Base-by-base conservation (phyloP, 2,888 invertebrate species). In the Acronicta leporina region DNA sequence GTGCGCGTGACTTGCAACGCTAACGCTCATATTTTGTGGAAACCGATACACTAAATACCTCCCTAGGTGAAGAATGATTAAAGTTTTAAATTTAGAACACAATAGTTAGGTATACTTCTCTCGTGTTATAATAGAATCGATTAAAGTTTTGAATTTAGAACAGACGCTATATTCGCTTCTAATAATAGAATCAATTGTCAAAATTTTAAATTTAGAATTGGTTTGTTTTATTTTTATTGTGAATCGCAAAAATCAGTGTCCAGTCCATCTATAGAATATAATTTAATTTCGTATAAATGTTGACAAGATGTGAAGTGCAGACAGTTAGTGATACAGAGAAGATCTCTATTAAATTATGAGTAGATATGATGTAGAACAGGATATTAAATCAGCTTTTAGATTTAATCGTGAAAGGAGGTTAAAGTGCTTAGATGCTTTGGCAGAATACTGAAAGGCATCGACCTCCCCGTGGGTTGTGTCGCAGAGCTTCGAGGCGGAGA, bases 1-100 rank as follows among this genome's bases (percentile, higher is more conserved):
- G 38, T 27, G 45, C 59, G 55, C 84, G 81, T 82, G 83, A 78
- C 76, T 63, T 47, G 75, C 57, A 64, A 73, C 40, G 43, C 30
- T 55, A 70, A 68, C 66, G 42, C 35, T 52, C 64, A 64, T 69
- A 53, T 44, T n/a, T 68, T 63, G 43, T 58, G 47, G 45, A 55
- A 51, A 20, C 15, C 30, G 46, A 59, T 47, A 7, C 6, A 64
- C 35, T 46, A 55, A 46, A 46, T 11, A 33, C 27, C 15, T 9
- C 8, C n/a, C 25, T 16, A 30, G 42, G 42, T 33, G 15, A 30
- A 11, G 10, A 48, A 38, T 1, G 10, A 64, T 38, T 49, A 47
- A n/a, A 59, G 10, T 59, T 66, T 59, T 40, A 53, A 49, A 53
- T 33, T 41, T 41, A 47, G 53, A 66, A 53, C 46, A 14, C 7